Base-by-base conservation (phyloP, 2,797 vertebrate genomes). In the Sebastes itinus region DNA sequence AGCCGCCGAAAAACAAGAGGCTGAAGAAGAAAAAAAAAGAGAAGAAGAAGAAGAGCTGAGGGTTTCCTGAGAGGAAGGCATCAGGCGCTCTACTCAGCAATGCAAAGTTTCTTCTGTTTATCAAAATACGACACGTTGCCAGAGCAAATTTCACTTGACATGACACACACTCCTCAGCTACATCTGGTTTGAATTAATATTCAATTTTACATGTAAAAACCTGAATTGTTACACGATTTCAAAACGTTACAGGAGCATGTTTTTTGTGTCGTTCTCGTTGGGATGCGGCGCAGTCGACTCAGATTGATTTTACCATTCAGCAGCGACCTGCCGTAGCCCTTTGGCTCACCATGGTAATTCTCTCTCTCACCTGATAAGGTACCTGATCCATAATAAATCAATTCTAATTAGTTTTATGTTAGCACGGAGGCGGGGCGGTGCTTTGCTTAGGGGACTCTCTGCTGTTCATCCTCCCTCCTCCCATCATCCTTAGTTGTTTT, bases 311-410 rank as follows among this genome's bases (percentile, higher is more conserved):
- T 96, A 90, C 96, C 96, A 95, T 96, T 96, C 96, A 90, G 73
- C 96, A 95, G 96, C 95, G 95, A 97, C 96, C 96, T 63, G 83
- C 96, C 89, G 93, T 95, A 94, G 95, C 96, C 96, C 95, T 93
- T 95, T 94, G 94, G 94, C 96, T 96, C 92, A 84, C 95, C 95
- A 92, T 95, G 94, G 95, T 96, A 95, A 97, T 97, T 97, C 96
- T 93, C 92, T 95, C 95, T 90, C 95, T 95, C 93, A 96, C 96
- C 95, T 97, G 97, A 98, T 98, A 98, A 98, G 96, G 94, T 95
- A 95, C 93, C 94, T 95, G 96, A 97, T 97, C 96, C 95, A 97
- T 98, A 97, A 96, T 97, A 96, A 97, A 98, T 98, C 97, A 96
- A 97, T 97, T 97, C 93, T 97, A 97, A 99, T 99, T 99, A 97